Evolutionary conservation across 2,797 vertebrate genomes (phyloP), one percentile per base, ranked within the genome.

Genomic region (Ataeniobius toweri): DNA sequence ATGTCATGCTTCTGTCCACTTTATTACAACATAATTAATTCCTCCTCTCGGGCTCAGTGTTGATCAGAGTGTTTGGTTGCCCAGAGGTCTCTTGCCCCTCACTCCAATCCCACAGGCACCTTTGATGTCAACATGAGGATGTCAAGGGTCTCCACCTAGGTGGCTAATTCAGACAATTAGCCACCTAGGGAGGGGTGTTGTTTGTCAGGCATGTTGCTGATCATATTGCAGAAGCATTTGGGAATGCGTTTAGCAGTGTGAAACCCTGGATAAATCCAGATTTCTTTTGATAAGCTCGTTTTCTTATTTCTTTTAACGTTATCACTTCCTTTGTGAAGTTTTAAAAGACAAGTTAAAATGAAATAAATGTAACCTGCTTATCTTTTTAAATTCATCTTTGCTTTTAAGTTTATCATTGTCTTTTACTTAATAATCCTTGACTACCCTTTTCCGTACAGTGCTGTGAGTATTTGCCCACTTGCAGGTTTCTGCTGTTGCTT

Each of bases 21-120:
- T 83, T 83, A 89, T 88, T 83, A 87, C 56, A 79, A 77, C 58
- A 71, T 84, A 68, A 85, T 86, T 89, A 84, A 84, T 85, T 84
- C 74, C 59, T 73, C 51, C 53, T 14, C 58, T 51, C 73, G n/a
- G 58, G 14, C 67, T 83, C 26, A 18, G 75, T 78, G 80, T 70
- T 71, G 53, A 73, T 80, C 75, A 46, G 22, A 46, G 71, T 79
- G 74, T 75, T 26, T 5, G 3, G 69, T 73, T 59, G 22, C 82
- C 56, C 56, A 26, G 76, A 77, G 53, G 71, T 73, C 7, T 31
- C 53, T 3, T 50, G 8, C 31, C 44, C 31, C 56, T 58, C 31
- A 48, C 3, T 28, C 12, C 1, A 2, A 1, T 16, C 61, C 46
- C 1, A 48, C 1, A 6, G 18, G 20, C 41, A 18, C 72, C 16